phyloP scores from a whole-genome alignment of 2,113 vertebrate species.

The Siniperca knerii region DNA sequence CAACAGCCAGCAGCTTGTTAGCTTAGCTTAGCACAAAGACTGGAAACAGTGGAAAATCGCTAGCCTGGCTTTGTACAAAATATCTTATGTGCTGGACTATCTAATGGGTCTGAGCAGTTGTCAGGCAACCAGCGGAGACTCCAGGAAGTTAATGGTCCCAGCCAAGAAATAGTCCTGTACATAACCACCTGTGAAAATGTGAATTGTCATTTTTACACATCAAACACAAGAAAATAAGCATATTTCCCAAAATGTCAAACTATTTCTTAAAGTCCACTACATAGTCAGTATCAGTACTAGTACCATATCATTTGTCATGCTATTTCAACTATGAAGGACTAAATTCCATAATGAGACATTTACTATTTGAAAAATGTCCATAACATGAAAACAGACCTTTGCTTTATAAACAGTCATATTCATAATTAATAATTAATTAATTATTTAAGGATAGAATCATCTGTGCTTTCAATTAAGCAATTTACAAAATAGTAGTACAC shows the following conservation, averaged over 20 bases:
- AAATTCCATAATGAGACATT: not conserved
- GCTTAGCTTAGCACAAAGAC: not conserved
- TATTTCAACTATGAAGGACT: not conserved
- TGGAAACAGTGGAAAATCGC: not conserved
- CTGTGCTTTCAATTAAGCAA: not conserved
- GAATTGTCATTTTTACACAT: not conserved
- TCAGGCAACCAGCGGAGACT: not conserved
- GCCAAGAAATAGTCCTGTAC: not conserved
- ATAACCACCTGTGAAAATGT: not conserved
- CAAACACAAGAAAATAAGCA: too few relatives aligned
- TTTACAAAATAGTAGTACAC: not conserved
- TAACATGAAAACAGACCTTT: conserved; percentile 3
- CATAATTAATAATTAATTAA: not conserved
- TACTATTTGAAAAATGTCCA: not conserved
- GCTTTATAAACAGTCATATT: not conserved
- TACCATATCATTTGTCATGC: not conserved
- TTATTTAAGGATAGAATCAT: not conserved
- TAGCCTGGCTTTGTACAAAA: not conserved
- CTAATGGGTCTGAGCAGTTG: not conserved
- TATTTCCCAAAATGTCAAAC: not conserved
- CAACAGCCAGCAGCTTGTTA: not conserved
- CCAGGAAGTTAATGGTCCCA: not conserved
- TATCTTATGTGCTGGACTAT: not conserved
- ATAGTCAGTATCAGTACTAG: not conserved
- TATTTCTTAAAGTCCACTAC: not conserved